Conservation (phyloP, 1,140 invertebrate genomes). For the Drosophila arawakana region DNA sequence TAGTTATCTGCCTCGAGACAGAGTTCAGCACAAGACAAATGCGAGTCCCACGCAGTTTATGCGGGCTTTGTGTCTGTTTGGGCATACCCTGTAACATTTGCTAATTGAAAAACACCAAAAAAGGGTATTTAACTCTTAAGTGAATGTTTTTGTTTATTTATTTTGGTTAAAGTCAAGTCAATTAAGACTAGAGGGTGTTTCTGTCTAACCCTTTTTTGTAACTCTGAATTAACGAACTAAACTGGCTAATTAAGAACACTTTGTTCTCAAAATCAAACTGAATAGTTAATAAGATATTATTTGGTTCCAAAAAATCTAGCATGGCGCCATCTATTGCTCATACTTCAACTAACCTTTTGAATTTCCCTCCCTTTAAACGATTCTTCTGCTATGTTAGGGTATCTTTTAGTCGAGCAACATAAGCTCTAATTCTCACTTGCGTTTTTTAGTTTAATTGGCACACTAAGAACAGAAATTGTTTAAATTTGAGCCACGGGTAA, state of each 20-base stretch:
- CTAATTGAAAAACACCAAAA: neutral
- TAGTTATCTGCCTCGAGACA: slow-evolving; percentile 10
- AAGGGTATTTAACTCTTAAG: neutral
- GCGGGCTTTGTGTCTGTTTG: neutral
- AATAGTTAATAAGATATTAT: no score
- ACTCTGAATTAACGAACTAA: no score
- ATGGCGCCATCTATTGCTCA: no score
- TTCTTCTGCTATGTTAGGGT: neutral
- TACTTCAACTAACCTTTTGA: no score
- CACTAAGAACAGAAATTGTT: slow-evolving; percentile 31
- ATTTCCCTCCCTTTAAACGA: no score
- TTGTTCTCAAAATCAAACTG: no score
- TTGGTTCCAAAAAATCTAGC: no score
- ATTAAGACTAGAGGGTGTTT: no score
- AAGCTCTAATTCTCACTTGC: neutral
- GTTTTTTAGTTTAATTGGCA: slow-evolving; percentile 52
- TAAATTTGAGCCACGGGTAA: slow-evolving; percentile 20
- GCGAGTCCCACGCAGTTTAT: slow-evolving; percentile 27
- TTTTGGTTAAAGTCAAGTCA: no score
- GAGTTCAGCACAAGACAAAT: slow-evolving; percentile 12
- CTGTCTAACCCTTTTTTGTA: no score
- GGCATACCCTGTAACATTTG: neutral
- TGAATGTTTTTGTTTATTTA: no score
- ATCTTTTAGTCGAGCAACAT: neutral
- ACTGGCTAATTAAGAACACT: no score